These are phyloP conservation scores for Cetoscarus ocellatus DNA, from an alignment of 2,797 vertebrate genomes.

Conservation along the genomic window DNA sequence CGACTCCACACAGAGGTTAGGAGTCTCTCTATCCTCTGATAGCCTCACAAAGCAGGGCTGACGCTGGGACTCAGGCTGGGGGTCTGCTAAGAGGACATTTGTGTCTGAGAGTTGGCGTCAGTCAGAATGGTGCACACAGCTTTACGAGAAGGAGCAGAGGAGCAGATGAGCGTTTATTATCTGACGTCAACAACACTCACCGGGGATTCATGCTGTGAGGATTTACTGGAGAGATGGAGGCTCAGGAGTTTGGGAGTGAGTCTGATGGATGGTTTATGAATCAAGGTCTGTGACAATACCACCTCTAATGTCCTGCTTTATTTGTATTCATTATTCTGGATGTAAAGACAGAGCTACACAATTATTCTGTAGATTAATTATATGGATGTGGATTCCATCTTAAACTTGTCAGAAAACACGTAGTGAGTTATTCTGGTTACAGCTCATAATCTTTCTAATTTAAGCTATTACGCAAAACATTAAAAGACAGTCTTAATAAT, in stretches of 20 bases:
- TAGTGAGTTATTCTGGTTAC: too few species aligned
- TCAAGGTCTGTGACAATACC: neutral
- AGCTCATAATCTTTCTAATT: too few species aligned
- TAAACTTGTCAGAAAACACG: neutral
- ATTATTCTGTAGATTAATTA: too few species aligned
- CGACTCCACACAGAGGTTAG: conserved; percentile 14
- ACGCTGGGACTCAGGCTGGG: neutral
- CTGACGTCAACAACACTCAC: conserved; percentile 38
- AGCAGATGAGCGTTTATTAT: neutral
- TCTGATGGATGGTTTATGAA: conserved; percentile 10
- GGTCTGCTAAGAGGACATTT: neutral
- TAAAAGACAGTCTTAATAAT: too few species aligned
- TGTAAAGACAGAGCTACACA: neutral
- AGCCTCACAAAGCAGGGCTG: conserved; percentile 9
- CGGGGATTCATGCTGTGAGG: conserved; percentile 5
- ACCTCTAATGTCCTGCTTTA: neutral
- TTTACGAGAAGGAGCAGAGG: conserved; percentile 39
- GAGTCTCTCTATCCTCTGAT: neutral
- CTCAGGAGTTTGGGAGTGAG: neutral
- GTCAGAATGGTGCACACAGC: conserved; percentile 23
- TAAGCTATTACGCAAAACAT: too few species aligned
- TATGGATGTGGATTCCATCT: neutral
- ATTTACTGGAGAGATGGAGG: conserved; percentile 20
- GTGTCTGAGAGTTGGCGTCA: conserved; percentile 36
- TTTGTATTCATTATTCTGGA: neutral